Conservation (phyloP, 2,113 vertebrate species). For the Pterocles gutturalis region DNA sequence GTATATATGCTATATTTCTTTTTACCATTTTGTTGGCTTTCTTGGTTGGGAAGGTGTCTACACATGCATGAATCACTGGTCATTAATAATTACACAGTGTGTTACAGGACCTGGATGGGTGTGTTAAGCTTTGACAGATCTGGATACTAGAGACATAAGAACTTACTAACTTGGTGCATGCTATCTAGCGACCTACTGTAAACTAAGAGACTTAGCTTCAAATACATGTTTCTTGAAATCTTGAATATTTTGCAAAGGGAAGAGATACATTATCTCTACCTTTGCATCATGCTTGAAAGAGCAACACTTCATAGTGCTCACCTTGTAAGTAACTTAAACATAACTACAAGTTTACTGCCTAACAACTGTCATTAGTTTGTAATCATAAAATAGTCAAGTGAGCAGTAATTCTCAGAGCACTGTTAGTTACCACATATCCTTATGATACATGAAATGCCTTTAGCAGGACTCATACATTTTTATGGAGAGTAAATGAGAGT, state of each 20-base stretch:
- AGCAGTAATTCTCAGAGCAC: constrained; percentile 31
- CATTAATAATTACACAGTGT: rapidly evolving
- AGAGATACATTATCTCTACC: background rate
- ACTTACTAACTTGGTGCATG: rapidly evolving
- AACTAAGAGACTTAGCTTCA: background rate
- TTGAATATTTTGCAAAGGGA: background rate
- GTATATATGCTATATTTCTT: background rate
- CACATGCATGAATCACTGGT: background rate
- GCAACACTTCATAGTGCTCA: background rate
- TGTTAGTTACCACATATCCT: background rate
- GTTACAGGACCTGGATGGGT: background rate
- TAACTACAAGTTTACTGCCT: constrained; percentile 13
- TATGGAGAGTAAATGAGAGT: constrained; percentile 40
- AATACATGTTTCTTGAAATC: background rate
- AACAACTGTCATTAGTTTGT: constrained; percentile 13
- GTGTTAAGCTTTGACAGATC: background rate
- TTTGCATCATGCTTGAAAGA: background rate
- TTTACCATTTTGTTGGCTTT: background rate
- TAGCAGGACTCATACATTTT: constrained; percentile 40
- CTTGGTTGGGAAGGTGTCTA: background rate
- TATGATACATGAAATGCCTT: constrained; percentile 25
- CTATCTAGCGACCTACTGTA: background rate
- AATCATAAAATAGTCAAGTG: constrained; percentile 59
- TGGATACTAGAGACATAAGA: background rate
- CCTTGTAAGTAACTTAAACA: background rate